These are phyloP conservation scores for Spondyliosoma cantharus DNA, from an alignment of 2,797 vertebrate species.

Conservation along the genomic window DNA sequence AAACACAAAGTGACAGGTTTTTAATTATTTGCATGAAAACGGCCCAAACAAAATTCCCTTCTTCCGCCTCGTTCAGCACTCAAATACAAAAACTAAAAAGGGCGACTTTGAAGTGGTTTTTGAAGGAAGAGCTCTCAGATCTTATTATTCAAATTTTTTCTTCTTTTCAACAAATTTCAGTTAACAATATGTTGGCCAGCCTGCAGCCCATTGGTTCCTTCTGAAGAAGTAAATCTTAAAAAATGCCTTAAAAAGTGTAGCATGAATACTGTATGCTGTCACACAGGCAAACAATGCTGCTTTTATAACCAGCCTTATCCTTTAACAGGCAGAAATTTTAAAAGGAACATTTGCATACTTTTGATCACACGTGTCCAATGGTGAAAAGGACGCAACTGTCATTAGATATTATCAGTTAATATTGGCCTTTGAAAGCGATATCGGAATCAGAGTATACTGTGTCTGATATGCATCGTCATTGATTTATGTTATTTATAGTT, in stretches of 20 bases:
- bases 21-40: neutral
- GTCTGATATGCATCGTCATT: too few species aligned
- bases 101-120: neutral
- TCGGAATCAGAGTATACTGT: too few species aligned
- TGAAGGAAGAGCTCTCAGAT: neutral
- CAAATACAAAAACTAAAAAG: neutral
- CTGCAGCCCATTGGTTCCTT: neutral
- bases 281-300: too few species aligned
- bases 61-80: neutral
- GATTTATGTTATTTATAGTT: too few species aligned
- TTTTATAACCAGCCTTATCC: too few species aligned
- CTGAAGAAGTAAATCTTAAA: neutral
- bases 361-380: too few species aligned
- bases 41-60: neutral
- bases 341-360: too few species aligned
- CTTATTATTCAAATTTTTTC: neutral
- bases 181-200: neutral
- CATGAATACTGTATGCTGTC: neutral
- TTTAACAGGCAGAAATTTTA: too few species aligned
- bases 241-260: neutral
- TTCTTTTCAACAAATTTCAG: neutral
- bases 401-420: neutral
- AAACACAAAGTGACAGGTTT: slow-evolving; percentile 21
- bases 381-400: neutral
- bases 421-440: too few species aligned